Evolutionary conservation across 2,113 vertebrate species (phyloP), one percentile per base, ranked within the genome.

Genomic region (Pygoscelis adeliae): DNA sequence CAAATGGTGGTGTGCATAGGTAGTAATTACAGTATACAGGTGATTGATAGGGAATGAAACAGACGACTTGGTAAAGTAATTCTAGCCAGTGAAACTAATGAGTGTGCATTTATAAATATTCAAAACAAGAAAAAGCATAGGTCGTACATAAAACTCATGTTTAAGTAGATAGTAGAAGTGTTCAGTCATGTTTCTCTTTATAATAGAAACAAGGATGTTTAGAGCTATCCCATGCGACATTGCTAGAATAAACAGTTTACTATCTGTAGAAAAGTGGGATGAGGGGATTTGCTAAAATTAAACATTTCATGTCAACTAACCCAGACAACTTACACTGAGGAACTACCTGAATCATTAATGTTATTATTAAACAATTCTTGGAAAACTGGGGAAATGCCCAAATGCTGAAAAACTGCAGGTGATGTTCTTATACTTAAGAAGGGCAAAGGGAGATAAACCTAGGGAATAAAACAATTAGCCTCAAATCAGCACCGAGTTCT

Each of bases 401-500:
- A 70, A 58, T 67, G 59, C 9, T 71, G 69, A 55, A 96, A 83
- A 65, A 46, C 25, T 81, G 72, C 8, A 21, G 55, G 56, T 82
- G 59, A 34, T 87, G 8, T 59, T 91, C 63, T 52, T 84, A 10
- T 50, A 38, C 30, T 78, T 87, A 55, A 74, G 70, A 85, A 93
- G 61, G 65, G 77, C 91, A 91, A 91, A 91, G 82, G 67, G 81
- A 69, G 36, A 55, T 67, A 52, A 89, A 87, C 32, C 65, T 56
- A 63, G 89, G 87, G 91, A 96, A 89, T 91, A 93, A 89, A 95
- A 83, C 56, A 79, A 87, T 97, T 95, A 96, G 61, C 96, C 65
- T 95, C 47, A 67, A 84, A 94, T 96, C 71, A 82, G 53, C 49
- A 42, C 22, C 0, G 0, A 84, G 55, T 82, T 91, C 83, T 89